phyloP scores from a whole-genome alignment of 2,113 vertebrate genomes.

The Elachura formosa region DNA sequence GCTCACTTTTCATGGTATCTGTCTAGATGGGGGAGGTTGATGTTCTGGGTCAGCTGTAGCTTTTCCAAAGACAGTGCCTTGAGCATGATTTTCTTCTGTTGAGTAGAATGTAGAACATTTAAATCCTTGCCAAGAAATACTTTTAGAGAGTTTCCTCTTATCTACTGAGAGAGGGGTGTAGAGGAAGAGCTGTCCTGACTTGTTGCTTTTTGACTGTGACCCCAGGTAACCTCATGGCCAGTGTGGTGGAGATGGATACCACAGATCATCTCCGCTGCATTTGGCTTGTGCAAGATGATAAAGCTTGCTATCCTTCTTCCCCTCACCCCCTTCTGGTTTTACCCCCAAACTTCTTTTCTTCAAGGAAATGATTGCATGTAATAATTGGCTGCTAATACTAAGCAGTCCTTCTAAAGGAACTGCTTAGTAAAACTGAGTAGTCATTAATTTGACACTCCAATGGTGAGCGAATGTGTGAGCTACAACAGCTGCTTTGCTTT shows the following conservation, averaged over 20 bases:
- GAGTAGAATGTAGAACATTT: neutral
- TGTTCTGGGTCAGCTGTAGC: neutral
- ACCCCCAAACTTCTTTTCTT: neutral
- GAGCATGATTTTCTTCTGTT: neutral
- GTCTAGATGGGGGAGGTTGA: neutral
- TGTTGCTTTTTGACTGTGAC: neutral
- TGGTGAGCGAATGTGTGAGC: neutral
- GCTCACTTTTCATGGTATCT: neutral
- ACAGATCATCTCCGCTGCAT: neutral
- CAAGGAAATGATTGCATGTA: neutral
- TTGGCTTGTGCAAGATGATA: neutral
- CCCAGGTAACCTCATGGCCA: neutral
- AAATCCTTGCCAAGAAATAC: neutral
- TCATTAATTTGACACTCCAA: neutral
- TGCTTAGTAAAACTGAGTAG: neutral
- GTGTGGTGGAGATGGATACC: neutral
- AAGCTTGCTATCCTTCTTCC: neutral
- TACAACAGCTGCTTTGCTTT: neutral
- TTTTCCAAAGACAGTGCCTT: neutral
- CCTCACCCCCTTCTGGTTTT: accelerated
- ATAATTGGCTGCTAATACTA: conserved; percentile 9
- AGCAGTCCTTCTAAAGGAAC: neutral
- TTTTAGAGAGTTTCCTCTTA: neutral
- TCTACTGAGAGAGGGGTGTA: neutral
- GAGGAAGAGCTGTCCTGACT: neutral